These are phyloP conservation scores for Rhinolophus ferrumequinum DNA, from an alignment of 2,113 vertebrate species.

Conservation along the genomic window DNA sequence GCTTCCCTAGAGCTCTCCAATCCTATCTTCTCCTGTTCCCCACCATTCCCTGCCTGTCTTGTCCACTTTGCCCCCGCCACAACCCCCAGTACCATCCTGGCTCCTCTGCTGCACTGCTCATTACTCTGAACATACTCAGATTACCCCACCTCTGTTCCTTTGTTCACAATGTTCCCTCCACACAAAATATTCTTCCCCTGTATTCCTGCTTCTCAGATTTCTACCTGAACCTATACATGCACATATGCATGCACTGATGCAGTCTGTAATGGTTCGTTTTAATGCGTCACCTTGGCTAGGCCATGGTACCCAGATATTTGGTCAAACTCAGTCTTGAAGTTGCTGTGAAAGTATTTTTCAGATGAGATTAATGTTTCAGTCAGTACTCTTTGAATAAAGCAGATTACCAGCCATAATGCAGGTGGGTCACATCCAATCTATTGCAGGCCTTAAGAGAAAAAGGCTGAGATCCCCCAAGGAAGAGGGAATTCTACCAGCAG, in stretches of 20 bases:
- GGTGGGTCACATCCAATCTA: background rate
- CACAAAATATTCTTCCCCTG: background rate
- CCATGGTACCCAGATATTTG: background rate
- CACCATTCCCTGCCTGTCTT: background rate
- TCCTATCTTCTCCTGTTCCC: background rate
- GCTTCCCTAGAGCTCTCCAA: background rate
- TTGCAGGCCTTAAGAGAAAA: background rate
- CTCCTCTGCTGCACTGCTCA: background rate
- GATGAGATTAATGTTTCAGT: background rate
- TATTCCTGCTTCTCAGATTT: background rate
- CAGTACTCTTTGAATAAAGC: background rate
- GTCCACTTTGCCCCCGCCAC: background rate
- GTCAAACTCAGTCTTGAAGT: background rate
- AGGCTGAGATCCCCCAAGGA: background rate
- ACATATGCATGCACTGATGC: background rate
- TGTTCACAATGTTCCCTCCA: background rate
- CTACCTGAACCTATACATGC: background rate
- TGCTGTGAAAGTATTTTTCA: background rate
- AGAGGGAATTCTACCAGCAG: background rate
- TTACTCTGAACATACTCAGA: background rate
- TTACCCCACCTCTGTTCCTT: background rate
- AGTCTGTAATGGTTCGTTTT: background rate
- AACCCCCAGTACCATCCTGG: background rate
- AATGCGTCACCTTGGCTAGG: background rate
- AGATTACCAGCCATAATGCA: background rate